These are phyloP conservation scores for Sycobia sp. DNA, from an alignment of 1,140 invertebrate species.

Conservation along the genomic window DNA sequence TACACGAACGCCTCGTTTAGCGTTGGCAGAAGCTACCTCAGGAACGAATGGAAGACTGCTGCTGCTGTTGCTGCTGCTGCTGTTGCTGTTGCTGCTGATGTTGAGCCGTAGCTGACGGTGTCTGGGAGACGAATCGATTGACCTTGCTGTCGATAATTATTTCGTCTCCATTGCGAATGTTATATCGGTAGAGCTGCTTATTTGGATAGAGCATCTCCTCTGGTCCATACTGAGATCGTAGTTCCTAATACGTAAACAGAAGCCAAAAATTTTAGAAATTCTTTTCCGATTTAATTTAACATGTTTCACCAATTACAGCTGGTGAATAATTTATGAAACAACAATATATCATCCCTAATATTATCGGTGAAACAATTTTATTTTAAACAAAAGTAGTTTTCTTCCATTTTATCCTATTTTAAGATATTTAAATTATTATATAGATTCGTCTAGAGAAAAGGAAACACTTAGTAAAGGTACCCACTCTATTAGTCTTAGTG, in stretches of 20 bases:
- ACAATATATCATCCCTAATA: no score
- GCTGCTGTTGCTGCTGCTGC: constrained; percentile 36
- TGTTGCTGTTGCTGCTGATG: constrained; percentile 35
- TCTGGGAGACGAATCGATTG: constrained; percentile 51
- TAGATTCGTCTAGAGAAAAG: no score
- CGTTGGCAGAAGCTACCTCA: constrained; percentile 40
- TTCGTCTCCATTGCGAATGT: constrained; percentile 87
- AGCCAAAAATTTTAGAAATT: no score
- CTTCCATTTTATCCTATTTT: no score
- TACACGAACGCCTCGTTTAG: neutral
- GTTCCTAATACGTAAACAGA: constrained; percentile 59
- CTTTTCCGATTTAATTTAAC: no score
- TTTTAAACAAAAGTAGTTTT: no score
- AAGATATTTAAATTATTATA: no score
- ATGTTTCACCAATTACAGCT: no score
- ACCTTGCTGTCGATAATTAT: constrained; percentile 84
- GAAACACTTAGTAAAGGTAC: no score
- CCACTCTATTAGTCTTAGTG: no score
- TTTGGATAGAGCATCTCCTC: constrained; percentile 88
- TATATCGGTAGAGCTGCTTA: constrained; percentile 89
- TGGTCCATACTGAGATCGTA: constrained; percentile 67
- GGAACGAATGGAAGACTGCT: constrained; percentile 54
- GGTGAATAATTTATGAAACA: no score
- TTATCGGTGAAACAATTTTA: no score
- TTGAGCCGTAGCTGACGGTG: constrained; percentile 33